phyloP scores from a whole-genome alignment of 2,888 invertebrate genomes.

The Ichneumon xanthorius region DNA sequence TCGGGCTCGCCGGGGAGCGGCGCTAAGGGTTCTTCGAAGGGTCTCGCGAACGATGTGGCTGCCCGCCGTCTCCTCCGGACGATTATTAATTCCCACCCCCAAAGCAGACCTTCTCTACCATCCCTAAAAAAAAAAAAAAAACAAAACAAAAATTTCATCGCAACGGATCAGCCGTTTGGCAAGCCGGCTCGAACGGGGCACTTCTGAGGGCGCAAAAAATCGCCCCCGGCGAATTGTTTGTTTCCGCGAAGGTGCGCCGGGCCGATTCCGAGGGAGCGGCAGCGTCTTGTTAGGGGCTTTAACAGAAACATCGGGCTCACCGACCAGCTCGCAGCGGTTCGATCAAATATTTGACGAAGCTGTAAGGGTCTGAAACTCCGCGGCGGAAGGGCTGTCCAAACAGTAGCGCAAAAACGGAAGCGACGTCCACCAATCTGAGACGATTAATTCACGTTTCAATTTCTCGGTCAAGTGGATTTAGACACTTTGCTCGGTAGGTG shows the following conservation, averaged over 20 bases:
- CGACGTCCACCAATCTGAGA: neutral
- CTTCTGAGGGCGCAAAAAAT: neutral
- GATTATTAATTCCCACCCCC: neutral
- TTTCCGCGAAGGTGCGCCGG: constrained; percentile 62
- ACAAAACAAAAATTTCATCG: neutral
- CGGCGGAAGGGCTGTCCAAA: constrained; percentile 2
- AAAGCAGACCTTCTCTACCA: neutral
- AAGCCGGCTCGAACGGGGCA: neutral
- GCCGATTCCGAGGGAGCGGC: constrained; percentile 59
- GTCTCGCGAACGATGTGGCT: neutral
- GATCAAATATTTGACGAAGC: constrained; percentile 54
- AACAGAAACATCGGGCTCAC: constrained; percentile 20
- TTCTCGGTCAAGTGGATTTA: constrained; percentile 27
- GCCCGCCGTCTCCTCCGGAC: neutral
- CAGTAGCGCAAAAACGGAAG: constrained; percentile 8
- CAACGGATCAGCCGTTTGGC: neutral
- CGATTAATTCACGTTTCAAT: constrained; percentile 7
- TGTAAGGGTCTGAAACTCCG: neutral
- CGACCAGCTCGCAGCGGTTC: constrained; percentile 18
- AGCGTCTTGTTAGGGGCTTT: constrained; percentile 35
- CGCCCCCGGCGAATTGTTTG: constrained; percentile 49
- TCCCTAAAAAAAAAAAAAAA: neutral
- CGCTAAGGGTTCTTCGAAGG: constrained; percentile 48
- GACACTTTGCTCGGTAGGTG: neutral
- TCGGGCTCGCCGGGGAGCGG: constrained; percentile 25